phyloP scores from a whole-genome alignment of 2,888 invertebrate genomes.

The Callyntrura sp. region DNA sequence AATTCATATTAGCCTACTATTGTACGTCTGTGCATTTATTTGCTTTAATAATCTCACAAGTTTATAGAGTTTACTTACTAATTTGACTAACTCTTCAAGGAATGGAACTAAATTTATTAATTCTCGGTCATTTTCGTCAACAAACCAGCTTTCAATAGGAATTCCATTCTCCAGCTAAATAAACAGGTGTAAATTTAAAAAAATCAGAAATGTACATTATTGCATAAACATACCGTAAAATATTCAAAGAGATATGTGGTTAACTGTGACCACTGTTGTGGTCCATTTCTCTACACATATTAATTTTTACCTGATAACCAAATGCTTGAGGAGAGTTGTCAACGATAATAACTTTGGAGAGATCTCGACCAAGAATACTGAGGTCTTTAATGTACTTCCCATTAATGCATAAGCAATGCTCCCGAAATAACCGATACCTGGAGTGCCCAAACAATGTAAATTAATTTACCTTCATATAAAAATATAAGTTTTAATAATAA shows the following conservation, averaged over 20 bases:
- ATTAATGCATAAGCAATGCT: slow-evolving; percentile 97
- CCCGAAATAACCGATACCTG: slow-evolving; percentile 92
- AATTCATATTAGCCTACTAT: too few species aligned
- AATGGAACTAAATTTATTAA: slow-evolving; percentile 96
- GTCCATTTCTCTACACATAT: too few species aligned
- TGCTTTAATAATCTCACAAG: too few species aligned
- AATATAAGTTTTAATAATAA: neutral
- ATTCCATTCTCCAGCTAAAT: slow-evolving; percentile 97
- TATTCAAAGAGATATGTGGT: too few species aligned
- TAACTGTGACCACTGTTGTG: too few species aligned
- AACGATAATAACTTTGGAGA: slow-evolving; percentile 94
- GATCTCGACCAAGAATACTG: slow-evolving; percentile 95
- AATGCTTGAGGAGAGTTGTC: slow-evolving; percentile 97
- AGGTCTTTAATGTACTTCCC: slow-evolving; percentile 99
- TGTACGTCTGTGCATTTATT: too few species aligned
- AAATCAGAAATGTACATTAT: too few species aligned
- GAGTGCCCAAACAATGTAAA: neutral
- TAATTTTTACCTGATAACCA: slow-evolving; percentile 95
- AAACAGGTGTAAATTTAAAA: slow-evolving; percentile 84
- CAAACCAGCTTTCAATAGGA: slow-evolving; percentile 99
- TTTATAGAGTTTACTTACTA: slow-evolving; percentile 90
- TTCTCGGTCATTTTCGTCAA: slow-evolving; percentile 95
- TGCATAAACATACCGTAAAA: too few species aligned
- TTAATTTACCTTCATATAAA: neutral
- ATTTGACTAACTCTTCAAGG: slow-evolving; percentile 92